A percentile compares a stretch with the other conserved stretches of the same genome.
Conservation (phyloP, 2,797 vertebrate genomes). For the Fistularia tabacaria region DNA sequence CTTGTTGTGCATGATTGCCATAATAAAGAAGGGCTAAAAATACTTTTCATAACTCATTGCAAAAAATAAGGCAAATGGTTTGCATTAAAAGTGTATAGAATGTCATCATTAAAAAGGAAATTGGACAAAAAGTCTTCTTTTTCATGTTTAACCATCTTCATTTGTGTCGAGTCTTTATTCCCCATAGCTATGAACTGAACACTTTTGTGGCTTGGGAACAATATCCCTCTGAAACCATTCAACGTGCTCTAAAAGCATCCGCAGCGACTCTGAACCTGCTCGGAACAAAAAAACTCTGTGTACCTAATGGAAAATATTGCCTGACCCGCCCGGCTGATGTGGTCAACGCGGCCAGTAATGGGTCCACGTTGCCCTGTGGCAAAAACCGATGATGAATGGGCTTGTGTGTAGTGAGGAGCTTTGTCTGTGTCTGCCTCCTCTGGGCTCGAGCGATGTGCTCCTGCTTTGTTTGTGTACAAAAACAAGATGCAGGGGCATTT, state of each 20-base stretch:
- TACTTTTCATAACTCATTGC: too few species aligned
- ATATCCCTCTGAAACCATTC: conserved; percentile 31
- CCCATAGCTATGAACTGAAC: conserved; percentile 32
- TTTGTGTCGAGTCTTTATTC: conserved; percentile 30
- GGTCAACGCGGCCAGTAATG: conserved; percentile 70
- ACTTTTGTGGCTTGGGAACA: conserved; percentile 49
- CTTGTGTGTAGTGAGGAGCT: conserved; percentile 53
- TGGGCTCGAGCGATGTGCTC: conserved; percentile 28
- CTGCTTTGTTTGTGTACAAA: conserved; percentile 22
- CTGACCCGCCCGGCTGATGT: conserved; percentile 54
- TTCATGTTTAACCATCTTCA: conserved; percentile 19
- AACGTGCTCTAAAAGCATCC: conserved; percentile 51
- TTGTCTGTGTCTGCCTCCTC: conserved; percentile 37
- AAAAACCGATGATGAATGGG: conserved; percentile 66
- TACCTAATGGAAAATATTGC: conserved; percentile 72
- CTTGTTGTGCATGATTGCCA: too few species aligned
- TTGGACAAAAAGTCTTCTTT: neutral
- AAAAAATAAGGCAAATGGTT: neutral
- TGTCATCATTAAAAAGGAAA: neutral
- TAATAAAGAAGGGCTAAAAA: too few species aligned
- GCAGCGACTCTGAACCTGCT: conserved; percentile 28
- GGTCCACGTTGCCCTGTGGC: conserved; percentile 55
- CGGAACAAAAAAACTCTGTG: conserved; percentile 44
- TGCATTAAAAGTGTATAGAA: neutral
- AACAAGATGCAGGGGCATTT: conserved; percentile 3